phyloP scores from a whole-genome alignment of 2,113 vertebrate species.

The Pandion haliaetus region DNA sequence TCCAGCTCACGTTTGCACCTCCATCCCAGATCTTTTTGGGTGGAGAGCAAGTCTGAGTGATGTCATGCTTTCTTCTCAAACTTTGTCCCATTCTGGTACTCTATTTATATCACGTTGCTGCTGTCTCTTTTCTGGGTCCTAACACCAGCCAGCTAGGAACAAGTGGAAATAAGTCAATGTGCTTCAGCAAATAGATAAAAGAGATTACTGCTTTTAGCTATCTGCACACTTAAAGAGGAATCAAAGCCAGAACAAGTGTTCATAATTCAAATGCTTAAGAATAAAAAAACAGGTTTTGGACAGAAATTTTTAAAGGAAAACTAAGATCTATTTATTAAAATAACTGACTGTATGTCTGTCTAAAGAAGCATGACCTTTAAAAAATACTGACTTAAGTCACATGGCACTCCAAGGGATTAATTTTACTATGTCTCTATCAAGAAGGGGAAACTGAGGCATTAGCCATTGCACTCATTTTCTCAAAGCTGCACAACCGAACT shows the following conservation, averaged over 20 bases:
- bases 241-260: not conserved
- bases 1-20: slow-evolving; percentile 11
- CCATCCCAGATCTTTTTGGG: slow-evolving; percentile 64
- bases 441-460: not conserved
- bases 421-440: accelerated
- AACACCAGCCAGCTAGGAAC: slow-evolving; percentile 50
- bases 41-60: slow-evolving; percentile 79
- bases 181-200: not conserved
- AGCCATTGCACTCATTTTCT: not conserved
- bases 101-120: slow-evolving; percentile 67
- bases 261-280: too few relatives aligned
- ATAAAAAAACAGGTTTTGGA: not conserved
- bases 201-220: not conserved
- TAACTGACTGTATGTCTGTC: not conserved
- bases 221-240: not conserved
- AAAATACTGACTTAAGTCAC: not conserved
- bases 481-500: not conserved
- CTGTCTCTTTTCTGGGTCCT: slow-evolving; percentile 68
- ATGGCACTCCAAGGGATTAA: accelerated
- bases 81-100: slow-evolving; percentile 53
- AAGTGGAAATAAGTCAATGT: not conserved
- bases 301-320: not conserved
- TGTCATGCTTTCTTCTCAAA: slow-evolving; percentile 75
- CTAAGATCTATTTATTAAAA: not conserved
- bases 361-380: too few relatives aligned